Conservation (phyloP, 2,113 vertebrate species). For the Vulpes ferrilata region DNA sequence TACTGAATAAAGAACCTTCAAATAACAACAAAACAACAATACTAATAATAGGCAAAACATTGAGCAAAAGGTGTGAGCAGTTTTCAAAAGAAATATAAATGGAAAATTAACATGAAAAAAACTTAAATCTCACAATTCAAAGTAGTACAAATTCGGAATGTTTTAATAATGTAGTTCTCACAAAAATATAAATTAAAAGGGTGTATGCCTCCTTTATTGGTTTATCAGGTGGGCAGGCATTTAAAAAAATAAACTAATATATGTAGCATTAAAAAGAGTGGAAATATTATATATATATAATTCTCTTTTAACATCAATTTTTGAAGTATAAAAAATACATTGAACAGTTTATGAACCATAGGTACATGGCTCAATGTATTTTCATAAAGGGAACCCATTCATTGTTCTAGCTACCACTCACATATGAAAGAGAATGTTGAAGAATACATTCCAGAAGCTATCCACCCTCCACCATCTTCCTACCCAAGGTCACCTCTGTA, state of each 20-base stretch:
- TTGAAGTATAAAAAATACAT: background rate
- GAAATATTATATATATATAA: background rate
- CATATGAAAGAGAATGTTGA: background rate
- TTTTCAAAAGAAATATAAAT: background rate
- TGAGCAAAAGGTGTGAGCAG: background rate
- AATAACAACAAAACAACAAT: background rate
- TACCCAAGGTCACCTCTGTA: background rate
- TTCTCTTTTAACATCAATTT: background rate
- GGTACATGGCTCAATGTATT: background rate
- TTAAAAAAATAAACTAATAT: background rate
- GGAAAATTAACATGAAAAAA: background rate
- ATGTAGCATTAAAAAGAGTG: background rate
- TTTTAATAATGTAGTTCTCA: background rate
- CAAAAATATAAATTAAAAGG: background rate
- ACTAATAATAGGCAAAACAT: background rate
- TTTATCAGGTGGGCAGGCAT: background rate
- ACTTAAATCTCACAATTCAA: background rate
- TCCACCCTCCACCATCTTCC: background rate
- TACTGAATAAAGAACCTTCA: background rate
- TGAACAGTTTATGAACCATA: background rate
- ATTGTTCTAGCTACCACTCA: background rate
- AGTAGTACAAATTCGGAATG: background rate
- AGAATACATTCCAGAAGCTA: background rate
- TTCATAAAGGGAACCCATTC: background rate
- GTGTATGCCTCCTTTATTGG: background rate